These are phyloP conservation scores for Archilochus colubris DNA, from an alignment of 2,113 vertebrate genomes.

Conservation along the genomic window DNA sequence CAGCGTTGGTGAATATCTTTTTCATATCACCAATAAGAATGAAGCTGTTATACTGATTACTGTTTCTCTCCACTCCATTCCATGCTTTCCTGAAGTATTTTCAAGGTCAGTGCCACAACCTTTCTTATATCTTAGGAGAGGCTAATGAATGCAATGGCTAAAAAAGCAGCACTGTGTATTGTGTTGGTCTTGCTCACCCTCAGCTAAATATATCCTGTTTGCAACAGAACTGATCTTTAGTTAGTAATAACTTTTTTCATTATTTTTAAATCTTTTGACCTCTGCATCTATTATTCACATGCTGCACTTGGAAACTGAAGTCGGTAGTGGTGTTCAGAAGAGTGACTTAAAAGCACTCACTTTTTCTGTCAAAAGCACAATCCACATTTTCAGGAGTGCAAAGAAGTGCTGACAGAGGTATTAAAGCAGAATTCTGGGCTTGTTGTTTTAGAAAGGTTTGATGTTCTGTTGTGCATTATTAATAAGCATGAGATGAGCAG, in stretches of 20 bases:
- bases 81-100: neutral
- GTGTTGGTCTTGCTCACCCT: neutral
- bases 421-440: conserved; percentile 22
- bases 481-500: conserved; percentile 37
- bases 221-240: neutral
- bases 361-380: conserved; percentile 8
- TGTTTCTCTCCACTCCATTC: neutral
- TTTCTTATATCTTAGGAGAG: neutral
- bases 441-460: conserved; percentile 50
- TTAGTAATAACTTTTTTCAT: neutral
- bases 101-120: neutral
- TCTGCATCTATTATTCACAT: neutral
- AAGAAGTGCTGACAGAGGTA: conserved; percentile 49
- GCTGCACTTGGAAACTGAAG: neutral
- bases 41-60: neutral
- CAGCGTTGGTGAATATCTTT: neutral
- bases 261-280: conserved; percentile 1
- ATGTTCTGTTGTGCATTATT: conserved; percentile 50
- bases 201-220: neutral
- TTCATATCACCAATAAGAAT: neutral
- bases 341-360: neutral
- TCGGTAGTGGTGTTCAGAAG: neutral
- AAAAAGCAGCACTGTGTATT: neutral
- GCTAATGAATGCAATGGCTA: neutral
- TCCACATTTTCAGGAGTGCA: neutral